Conservation (phyloP, 1,140 invertebrate species). For the Cyclargus thomasi region DNA sequence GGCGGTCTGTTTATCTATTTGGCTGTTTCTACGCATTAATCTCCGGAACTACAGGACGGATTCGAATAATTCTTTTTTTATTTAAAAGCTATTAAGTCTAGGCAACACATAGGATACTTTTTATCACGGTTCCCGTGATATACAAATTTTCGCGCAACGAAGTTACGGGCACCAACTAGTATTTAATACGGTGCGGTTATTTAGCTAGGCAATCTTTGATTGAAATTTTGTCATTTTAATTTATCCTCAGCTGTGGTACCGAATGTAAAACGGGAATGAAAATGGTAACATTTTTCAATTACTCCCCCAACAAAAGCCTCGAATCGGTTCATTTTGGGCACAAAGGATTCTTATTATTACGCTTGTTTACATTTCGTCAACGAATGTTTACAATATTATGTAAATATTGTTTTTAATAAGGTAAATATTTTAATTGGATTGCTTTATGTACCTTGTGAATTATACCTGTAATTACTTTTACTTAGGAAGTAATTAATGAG, state of each 20-base stretch:
- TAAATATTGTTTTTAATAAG: background rate
- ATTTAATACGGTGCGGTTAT: too few species aligned
- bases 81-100: too few species aligned
- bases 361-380: conserved; percentile 5
- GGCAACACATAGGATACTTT: too few species aligned
- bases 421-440: background rate
- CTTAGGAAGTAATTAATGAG: background rate
- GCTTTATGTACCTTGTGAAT: background rate
- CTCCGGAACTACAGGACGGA: too few species aligned
- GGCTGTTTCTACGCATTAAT: too few species aligned
- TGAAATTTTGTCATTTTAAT: background rate
- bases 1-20: too few species aligned
- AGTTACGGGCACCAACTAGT: too few species aligned
- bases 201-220: background rate
- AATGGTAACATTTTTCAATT: conserved; percentile 4
- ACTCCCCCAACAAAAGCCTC: conserved; percentile 3
- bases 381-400: background rate
- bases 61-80: too few species aligned
- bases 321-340: background rate
- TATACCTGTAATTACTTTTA: background rate
- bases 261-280: background rate
- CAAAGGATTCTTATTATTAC: conserved; percentile 9
- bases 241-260: background rate
- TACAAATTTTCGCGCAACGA: too few species aligned
- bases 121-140: too few species aligned